Evolutionary conservation across 2,888 invertebrate species (phyloP).

Genomic region (Lepidocyrtinus sp.): DNA sequence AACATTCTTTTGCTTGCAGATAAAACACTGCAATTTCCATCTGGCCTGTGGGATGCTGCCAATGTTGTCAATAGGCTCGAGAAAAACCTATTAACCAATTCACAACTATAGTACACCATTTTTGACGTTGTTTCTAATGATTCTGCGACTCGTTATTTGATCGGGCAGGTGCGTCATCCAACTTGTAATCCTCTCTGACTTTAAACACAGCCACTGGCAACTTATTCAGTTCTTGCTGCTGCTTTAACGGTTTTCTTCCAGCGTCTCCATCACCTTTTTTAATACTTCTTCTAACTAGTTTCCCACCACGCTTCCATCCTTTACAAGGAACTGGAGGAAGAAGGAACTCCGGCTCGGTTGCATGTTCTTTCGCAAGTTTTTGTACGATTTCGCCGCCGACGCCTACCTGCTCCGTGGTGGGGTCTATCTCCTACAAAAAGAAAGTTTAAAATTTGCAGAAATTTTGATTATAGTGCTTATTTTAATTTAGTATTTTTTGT

Average conservation of each 20-base stretch:
- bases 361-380: background rate
- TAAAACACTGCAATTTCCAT: conserved; percentile 97
- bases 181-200: conserved; percentile 84
- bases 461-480: too few species aligned
- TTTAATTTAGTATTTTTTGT: too few species aligned
- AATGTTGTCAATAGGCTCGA: conserved; percentile 98
- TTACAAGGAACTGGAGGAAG: background rate
- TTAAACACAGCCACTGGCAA: conserved; percentile 82
- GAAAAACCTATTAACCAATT: conserved; percentile 76
- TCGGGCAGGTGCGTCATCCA: conserved; percentile 86
- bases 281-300: background rate
- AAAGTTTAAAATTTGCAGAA: too few species aligned
- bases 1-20: conserved; percentile 92
- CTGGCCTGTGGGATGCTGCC: conserved; percentile 95
- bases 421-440: conserved; percentile 19
- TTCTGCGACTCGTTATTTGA: conserved; percentile 93
- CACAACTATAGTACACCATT: too few species aligned
- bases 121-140: conserved; percentile 78
- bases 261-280: background rate
- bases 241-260: conserved; percentile 16
- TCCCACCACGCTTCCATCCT: background rate
- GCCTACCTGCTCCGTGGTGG: background rate
- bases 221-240: conserved; percentile 71
- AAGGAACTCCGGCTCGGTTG: background rate
- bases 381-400: background rate